Base-by-base conservation (phyloP, 2,113 vertebrate species). In the Tetraodon nigroviridis region DNA sequence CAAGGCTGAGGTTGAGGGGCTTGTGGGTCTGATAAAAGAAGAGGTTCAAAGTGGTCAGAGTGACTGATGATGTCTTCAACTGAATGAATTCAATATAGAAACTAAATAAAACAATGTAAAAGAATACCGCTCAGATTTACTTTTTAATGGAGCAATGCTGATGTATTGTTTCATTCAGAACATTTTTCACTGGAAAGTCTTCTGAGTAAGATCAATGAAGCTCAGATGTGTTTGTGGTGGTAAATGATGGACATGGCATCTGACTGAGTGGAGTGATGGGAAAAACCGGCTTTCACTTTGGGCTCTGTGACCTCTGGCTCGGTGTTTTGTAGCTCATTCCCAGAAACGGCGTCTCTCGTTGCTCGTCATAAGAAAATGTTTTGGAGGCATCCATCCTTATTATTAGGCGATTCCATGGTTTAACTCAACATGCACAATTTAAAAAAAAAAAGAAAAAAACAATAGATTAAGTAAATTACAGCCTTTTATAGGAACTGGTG, bases 401-500 rank as follows among this genome's bases (percentile, higher is more conserved):
- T 68, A 81, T 73, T 85, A 69, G 73, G 73, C 62, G 80, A 86
- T 82, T 80, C 68, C 66, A 65, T 44, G 19, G 58, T 16, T 7
- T 58, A 61, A 67, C 47, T 52, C 20, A 58, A 66, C 75, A 78
- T 53, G 32, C 17, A 29, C 63, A 79, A 83, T 78, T 78, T 76
- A 73, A 83, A 75, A 27, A 51, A 15, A 44, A 29, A 40, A 64
- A 61, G 19, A 24, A 7, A 4, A 64, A 67, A 49, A 65, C 59
- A 72, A 22, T 22, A 53, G 40, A 64, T 48, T 77, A 32, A 74
- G 70, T 82, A 84, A 84, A 89, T 86, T 76, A 85, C 60, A 58
- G 66, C 52, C 74, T 71, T 75, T 89, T 89, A 86, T 84, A 72
- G 82, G 87, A 90, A 90, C 83, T 67, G 21, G 63, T 68, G 76